These are phyloP conservation scores for Ophion ventricosus DNA, from an alignment of 2,888 invertebrate species.

Conservation along the genomic window DNA sequence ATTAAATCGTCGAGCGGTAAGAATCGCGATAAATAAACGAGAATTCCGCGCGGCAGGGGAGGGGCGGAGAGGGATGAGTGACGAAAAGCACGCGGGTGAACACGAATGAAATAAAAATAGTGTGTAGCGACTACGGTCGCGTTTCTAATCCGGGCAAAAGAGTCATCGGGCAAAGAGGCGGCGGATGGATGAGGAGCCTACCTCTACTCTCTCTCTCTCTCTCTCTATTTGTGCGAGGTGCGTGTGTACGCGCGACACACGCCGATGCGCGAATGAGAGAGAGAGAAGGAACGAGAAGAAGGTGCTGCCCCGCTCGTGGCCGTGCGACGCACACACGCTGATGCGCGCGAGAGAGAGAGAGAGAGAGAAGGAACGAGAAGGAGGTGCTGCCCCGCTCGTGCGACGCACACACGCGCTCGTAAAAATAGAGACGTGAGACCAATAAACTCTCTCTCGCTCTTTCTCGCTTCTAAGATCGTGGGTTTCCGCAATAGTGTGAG, in stretches of 20 bases:
- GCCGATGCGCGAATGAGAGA: slow-evolving; percentile 20
- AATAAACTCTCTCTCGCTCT: neutral
- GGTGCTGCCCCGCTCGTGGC: slow-evolving; percentile 15
- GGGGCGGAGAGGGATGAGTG: neutral
- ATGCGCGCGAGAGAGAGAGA: slow-evolving; percentile 14
- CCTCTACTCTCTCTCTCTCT: neutral
- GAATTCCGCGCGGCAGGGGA: neutral
- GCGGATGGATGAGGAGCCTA: neutral
- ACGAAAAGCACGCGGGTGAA: neutral
- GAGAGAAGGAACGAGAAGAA: slow-evolving; percentile 38
- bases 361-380: slow-evolving; percentile 47
- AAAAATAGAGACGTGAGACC: slow-evolving; percentile 57
- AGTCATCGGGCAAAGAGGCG: slow-evolving; percentile 17
- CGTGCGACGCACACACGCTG: slow-evolving; percentile 14
- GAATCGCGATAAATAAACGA: neutral
- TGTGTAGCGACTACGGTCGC: neutral
- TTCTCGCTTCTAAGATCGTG: neutral
- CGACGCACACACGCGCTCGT: slow-evolving; percentile 36
- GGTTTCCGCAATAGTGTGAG: neutral
- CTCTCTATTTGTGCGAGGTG: neutral
- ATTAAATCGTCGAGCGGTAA: neutral
- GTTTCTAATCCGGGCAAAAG: slow-evolving; percentile 51
- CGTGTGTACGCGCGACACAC: neutral
- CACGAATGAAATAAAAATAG: slow-evolving; percentile 52
- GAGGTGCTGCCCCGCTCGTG: slow-evolving; percentile 11